Evolutionary conservation across 2,113 vertebrate species (phyloP), one percentile per base, ranked within the genome.

Genomic region (Porphyrio hochstetteri): DNA sequence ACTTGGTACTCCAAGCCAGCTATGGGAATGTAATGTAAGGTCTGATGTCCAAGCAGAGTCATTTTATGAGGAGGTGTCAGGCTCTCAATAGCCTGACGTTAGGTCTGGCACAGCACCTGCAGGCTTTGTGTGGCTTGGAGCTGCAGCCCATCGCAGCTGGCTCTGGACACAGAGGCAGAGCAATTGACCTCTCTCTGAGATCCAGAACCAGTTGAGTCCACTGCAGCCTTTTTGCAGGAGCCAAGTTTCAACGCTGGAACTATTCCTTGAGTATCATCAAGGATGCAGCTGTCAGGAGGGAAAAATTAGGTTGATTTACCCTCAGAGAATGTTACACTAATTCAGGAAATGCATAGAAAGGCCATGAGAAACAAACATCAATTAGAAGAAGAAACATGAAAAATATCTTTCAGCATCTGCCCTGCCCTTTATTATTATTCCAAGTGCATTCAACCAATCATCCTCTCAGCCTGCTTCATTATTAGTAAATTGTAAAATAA

Each of bases 401-500:
- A 90, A 86, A 78, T 65, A 79, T 74, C 56, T 79, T 88, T 92
- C 61, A 95, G 53, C 76, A 69, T 91, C 83, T 94, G 52, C 70
- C 80, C 80, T 95, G 57, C 79, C 90, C 52, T 93, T 84, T 96
- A 86, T 93, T 91, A 93, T 92, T 93, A 94, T 93, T 96, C 72
- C 28, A 82, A 84, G 60, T 93, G 69, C 76, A 94, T 96, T 92
- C 92, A 94, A 64, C 60, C 82, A 90, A 69, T 92, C 82, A 83
- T 91, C 38, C 64, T 65, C 61, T 72, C 74, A 71, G 76, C 69
- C 91, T 92, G 44, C 28, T 90, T 97, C 75, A 65, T 93, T 94
- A 93, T 92, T 83, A 93, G 27, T 12, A 86, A 94, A 93, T 38
- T 75, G 71, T 75, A 88, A 88, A 91, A 95, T 75, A 96, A 94